Conservation (phyloP, 2,797 vertebrate species). For the Labroides dimidiatus region DNA sequence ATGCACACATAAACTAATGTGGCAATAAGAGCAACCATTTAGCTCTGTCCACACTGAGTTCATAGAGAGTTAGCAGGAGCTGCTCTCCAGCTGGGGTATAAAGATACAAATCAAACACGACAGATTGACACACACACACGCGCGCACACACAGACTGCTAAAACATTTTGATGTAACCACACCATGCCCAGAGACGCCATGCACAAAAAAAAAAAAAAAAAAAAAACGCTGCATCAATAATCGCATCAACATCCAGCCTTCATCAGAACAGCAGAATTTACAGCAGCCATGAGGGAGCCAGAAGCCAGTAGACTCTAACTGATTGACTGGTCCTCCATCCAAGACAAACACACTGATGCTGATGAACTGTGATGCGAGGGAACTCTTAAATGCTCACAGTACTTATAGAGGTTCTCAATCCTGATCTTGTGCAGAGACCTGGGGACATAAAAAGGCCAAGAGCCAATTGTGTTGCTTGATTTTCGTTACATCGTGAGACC, state of each 20-base stretch:
- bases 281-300: constrained; percentile 37
- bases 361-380: constrained; percentile 68
- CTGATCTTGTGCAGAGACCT: constrained; percentile 36
- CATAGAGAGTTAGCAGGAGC: constrained; percentile 59
- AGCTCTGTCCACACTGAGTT: constrained; percentile 66
- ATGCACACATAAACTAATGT: constrained; percentile 23
- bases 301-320: constrained; percentile 46
- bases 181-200: constrained; percentile 64
- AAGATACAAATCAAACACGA: constrained; percentile 75
- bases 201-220: constrained; percentile 31
- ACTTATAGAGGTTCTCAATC: constrained; percentile 39
- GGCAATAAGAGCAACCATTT: constrained; percentile 60
- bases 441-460: constrained; percentile 47
- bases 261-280: constrained; percentile 63
- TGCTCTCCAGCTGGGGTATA: constrained; percentile 60
- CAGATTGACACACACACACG: constrained; percentile 49
- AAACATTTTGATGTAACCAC: constrained; percentile 65
- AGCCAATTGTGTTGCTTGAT: constrained; percentile 52
- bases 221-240: constrained; percentile 63
- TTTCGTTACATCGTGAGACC: constrained; percentile 35
- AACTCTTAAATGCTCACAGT: constrained; percentile 55
- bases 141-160: constrained; percentile 30
- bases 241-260: constrained; percentile 70
- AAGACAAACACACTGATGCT: constrained; percentile 73
- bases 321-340: constrained; percentile 63